These are phyloP conservation scores for Lissocephala sabroskyi DNA, from an alignment of 2,888 invertebrate genomes.

Conservation along the genomic window DNA sequence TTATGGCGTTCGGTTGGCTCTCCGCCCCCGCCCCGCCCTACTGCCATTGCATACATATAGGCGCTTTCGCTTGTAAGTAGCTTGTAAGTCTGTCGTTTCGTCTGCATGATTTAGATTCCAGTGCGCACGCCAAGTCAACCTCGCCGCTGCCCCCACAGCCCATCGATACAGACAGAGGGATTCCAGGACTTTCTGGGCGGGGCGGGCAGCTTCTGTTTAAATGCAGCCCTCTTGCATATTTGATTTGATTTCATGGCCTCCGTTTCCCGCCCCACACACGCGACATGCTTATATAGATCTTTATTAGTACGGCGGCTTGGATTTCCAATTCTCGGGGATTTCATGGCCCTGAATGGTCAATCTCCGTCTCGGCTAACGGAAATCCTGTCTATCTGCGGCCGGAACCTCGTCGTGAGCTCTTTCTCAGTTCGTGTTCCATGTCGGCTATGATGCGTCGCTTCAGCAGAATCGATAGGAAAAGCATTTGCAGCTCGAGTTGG, in stretches of 20 bases:
- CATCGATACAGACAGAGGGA: no score
- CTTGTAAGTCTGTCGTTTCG: slow-evolving; percentile 46
- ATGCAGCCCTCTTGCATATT: no score
- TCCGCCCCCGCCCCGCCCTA: no score
- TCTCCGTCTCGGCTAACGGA: no score
- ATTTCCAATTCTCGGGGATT: no score
- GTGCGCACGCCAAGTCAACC: slow-evolving; percentile 51
- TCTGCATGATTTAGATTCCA: slow-evolving; percentile 58
- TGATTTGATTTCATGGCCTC: slow-evolving; percentile 62
- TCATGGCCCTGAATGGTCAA: no score
- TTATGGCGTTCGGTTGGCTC: slow-evolving; percentile 30
- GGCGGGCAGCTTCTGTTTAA: no score
- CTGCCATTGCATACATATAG: slow-evolving; percentile 42
- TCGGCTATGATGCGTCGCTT: slow-evolving; percentile 22
- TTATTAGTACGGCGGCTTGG: background rate
- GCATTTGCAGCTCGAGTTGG: background rate
- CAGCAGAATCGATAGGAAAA: slow-evolving; percentile 10
- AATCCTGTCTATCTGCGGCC: no score
- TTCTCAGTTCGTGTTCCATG: slow-evolving; percentile 4
- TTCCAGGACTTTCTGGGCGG: no score
- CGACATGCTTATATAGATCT: slow-evolving; percentile 63
- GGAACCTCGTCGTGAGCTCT: no score
- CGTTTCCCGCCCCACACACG: slow-evolving; percentile 22
- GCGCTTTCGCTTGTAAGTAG: slow-evolving; percentile 62
- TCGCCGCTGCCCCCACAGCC: no score